Evolutionary conservation across 2,888 invertebrate species (phyloP), one percentile per base, ranked within the genome.

Genomic region (Macrostomum cliftonense): DNA sequence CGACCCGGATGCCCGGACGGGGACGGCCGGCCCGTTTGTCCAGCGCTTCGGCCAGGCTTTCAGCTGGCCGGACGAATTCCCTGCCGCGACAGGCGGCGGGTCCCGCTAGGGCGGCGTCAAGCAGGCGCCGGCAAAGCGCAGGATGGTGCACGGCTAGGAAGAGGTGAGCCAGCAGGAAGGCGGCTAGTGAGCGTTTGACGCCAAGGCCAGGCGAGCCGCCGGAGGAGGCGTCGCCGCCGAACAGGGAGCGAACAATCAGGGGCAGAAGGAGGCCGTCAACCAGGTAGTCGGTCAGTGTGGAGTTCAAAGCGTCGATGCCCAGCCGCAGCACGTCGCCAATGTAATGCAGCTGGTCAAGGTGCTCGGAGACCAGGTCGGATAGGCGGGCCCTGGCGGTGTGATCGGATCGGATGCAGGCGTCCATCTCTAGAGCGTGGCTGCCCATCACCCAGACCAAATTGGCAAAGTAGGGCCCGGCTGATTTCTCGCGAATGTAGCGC

Each of bases 381-480:
- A 97, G 75, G 61, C 85, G 79, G 61, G 83, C 83, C 64, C 86
- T 81, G 17, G 85, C 85, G 50, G 72, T 84, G 82, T 88, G 86
- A 70, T 88, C 88, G 60, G 17, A 73, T 55, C 89, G 77, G 40
- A 95, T 86, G 72, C 91, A 95, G 2, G 79, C 78, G 70, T 97
- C 89, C 57, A 97, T 74, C 67, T 97, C 93, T 57, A 93, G 76
- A 56, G 95, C 87, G 67, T 95, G 89, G 73, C 87, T 91, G 47
- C 93, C 93, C 63, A 99, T 91, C 64, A 91, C 91, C 89, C 93
- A 95, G 42, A 95, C 93, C 50, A 99, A 77, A 73, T 97, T 95
- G 58, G 89, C 89, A 70, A 97, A 93, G 73, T 95, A 97, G 1
- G 93, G 91, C 28, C 89, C 91, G 12, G 93, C 93, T 38, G 95